Evolutionary conservation across 1,140 invertebrate genomes (phyloP).

Genomic region (Notospermus geniculatus): DNA sequence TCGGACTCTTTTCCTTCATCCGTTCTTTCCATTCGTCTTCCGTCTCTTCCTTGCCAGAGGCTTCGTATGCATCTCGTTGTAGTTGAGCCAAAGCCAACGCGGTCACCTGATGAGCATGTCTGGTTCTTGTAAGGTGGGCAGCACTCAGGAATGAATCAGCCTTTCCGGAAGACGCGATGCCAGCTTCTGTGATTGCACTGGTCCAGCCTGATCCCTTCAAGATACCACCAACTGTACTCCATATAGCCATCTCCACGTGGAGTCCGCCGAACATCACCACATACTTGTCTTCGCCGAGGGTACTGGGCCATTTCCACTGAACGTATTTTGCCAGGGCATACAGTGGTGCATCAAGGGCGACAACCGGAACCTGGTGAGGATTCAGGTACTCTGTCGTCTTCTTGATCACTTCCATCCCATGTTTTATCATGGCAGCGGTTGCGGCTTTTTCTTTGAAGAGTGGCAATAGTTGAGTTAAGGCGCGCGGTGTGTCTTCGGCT

Average conservation of each 20-base stretch:
- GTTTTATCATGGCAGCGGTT: conserved; percentile 19
- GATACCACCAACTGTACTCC: conserved; percentile 12
- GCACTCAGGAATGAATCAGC: conserved; percentile 19
- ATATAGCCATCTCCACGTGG: conserved; percentile 24
- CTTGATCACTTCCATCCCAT: conserved; percentile 21
- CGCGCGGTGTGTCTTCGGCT: too few species aligned
- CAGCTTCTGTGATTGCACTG: conserved; percentile 2
- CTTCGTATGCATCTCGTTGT: conserved; percentile 16
- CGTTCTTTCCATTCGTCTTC: conserved; percentile 7
- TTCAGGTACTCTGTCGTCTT: conserved; percentile 21
- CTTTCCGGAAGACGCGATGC: conserved; percentile 8
- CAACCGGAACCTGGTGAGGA: conserved; percentile 26
- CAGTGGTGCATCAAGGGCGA: conserved; percentile 33
- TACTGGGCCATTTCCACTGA: conserved; percentile 28
- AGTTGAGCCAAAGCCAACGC: conserved; percentile 15
- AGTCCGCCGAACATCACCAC: too few species aligned
- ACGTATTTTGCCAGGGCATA: conserved; percentile 28
- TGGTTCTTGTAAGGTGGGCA: conserved; percentile 17
- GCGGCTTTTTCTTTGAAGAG: conserved; percentile 20
- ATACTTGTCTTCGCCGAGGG: conserved; percentile 22
- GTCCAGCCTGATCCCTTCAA: conserved; percentile 16
- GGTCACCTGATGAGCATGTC: conserved; percentile 13
- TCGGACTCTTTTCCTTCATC: not conserved
- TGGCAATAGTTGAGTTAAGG: too few species aligned
- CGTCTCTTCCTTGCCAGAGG: not conserved